These are phyloP conservation scores for Sebastes diaconus DNA, from an alignment of 2,797 vertebrate species.

Conservation along the genomic window DNA sequence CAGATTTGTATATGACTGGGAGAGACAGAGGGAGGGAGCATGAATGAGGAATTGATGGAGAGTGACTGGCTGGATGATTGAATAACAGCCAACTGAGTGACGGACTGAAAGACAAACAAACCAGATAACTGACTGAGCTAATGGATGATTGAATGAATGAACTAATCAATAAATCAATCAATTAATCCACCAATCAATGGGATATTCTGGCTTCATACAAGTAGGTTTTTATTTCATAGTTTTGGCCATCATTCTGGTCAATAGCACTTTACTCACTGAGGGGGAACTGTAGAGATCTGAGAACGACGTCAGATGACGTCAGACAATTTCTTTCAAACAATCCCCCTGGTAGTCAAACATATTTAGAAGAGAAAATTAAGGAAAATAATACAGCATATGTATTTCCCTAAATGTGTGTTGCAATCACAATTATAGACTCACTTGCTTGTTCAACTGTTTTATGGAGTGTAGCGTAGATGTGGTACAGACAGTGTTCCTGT, in stretches of 20 bases:
- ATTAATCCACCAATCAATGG: background rate
- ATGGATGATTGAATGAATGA: background rate
- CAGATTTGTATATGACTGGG: background rate
- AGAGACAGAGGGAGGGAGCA: background rate
- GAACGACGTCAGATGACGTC: background rate
- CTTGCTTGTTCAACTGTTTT: background rate
- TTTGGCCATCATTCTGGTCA: background rate
- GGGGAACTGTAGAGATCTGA: background rate
- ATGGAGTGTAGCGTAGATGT: background rate
- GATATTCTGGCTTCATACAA: background rate
- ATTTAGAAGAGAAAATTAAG: background rate
- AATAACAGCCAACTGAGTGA: background rate
- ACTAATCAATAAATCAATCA: background rate
- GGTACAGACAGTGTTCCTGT: background rate
- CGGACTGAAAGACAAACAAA: slow-evolving; percentile 13
- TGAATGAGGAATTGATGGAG: background rate
- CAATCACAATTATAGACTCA: background rate
- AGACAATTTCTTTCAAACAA: background rate
- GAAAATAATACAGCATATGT: background rate
- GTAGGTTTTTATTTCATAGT: background rate
- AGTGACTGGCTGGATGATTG: slow-evolving; percentile 5
- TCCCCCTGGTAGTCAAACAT: background rate
- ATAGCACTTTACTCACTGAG: background rate
- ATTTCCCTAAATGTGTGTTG: background rate
- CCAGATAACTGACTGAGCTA: background rate